Conservation (phyloP, 1,140 invertebrate species). For the Geopemphigus sp. region DNA sequence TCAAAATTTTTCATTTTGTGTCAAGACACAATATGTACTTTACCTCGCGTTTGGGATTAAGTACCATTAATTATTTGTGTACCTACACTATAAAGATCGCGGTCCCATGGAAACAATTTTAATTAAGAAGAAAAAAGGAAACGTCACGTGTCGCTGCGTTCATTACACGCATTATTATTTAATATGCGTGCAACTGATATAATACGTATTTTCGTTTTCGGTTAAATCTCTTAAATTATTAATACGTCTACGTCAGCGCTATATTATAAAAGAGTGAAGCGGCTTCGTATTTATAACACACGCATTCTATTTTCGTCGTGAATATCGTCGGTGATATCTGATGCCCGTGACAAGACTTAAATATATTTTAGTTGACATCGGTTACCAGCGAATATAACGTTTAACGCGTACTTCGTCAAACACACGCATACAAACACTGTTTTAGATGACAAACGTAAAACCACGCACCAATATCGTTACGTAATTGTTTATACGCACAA, state of each 20-base stretch:
- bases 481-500: neutral
- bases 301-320: too few relatives aligned
- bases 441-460: constrained; percentile 2
- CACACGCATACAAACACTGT: neutral
- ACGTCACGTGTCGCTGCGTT: too few relatives aligned
- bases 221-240: neutral
- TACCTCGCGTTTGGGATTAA: too few relatives aligned
- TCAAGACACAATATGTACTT: too few relatives aligned
- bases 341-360: constrained; percentile 27
- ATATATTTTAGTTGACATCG: constrained; percentile 4
- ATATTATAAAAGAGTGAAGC: neutral
- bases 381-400: constrained; percentile 10
- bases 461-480: neutral
- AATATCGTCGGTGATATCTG: neutral
- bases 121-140: too few relatives aligned
- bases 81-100: too few relatives aligned
- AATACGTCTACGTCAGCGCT: neutral
- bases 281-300: neutral
- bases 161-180: neutral
- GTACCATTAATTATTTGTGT: too few relatives aligned
- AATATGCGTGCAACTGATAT: neutral
- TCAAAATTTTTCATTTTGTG: too few relatives aligned
- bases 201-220: neutral
- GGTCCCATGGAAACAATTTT: too few relatives aligned
- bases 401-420: neutral